Evolutionary conservation across 2,113 vertebrate species (phyloP), one percentile per base, ranked within the genome.

Genomic region (Eulacestoma nigropectus): DNA sequence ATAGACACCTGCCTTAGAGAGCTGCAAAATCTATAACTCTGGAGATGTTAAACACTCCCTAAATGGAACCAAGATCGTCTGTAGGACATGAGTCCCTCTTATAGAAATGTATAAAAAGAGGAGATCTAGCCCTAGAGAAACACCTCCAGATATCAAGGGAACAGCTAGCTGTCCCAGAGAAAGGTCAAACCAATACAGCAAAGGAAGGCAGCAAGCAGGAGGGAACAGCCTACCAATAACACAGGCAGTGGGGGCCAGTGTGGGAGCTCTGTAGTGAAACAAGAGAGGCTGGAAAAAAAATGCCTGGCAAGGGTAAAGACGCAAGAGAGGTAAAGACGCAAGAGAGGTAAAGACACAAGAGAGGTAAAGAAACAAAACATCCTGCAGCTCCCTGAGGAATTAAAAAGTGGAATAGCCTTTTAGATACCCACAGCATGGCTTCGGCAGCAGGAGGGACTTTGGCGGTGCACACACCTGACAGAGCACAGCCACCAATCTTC

Each of bases 1-100:
- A 84, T 37, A 92, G 83, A 41, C 69, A 85, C 65, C 44, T 2
- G 3, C 41, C 67, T 89, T 42, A 65, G 32, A 82, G 84, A 94
- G 60, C 64, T 69, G 81, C 84, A 84, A 93, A 91, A 92, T 81
- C 74, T 84, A 3, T 84, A 84, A 69, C 74, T 94, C 56, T 65
- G 69, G 81, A 94, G 80, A 93, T 91, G 84, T 75, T 87, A 87
- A 88, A 79, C 52, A 50, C 35, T 84, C 49, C 89, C 29, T 60
- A 91, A 95, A 91, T 69, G 70, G 77, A 95, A 77, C 53, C 89
- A 96, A 96, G 91, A 93, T 95, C 95, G 90, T 94, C 83, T 92
- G 93, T 92, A 95, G 94, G 89, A 95, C 95, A 95, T 7, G 46
- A 94, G 13, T 70, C 16, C 39, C 37, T 86, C 76, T 92, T n/a